Evolutionary conservation across 2,888 invertebrate genomes (phyloP).

Genomic region (Elmis aenea): DNA sequence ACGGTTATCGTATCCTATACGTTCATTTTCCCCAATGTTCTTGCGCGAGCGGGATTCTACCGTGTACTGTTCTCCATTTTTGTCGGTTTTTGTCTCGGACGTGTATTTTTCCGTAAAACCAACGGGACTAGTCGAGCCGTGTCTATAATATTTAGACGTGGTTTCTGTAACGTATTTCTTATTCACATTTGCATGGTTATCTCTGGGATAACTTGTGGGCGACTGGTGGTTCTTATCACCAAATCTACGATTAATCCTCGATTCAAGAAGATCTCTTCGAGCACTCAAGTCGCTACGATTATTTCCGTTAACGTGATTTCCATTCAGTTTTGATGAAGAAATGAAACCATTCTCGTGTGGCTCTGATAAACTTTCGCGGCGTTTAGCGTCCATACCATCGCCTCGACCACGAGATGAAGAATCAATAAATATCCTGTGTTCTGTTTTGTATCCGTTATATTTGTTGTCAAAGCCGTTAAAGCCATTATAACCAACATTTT

Average conservation of each 20-base stretch:
- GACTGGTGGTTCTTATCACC: constrained; percentile 45
- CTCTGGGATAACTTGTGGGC: constrained; percentile 47
- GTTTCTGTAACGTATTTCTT: constrained; percentile 53
- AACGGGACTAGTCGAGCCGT: constrained; percentile 52
- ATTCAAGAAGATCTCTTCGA: constrained; percentile 69
- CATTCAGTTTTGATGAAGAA: constrained; percentile 10
- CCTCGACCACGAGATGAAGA: constrained; percentile 56
- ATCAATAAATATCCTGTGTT: constrained; percentile 44
- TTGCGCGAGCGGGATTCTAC: constrained; percentile 47
- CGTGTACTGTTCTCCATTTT: constrained; percentile 46
- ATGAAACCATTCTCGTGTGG: constrained; percentile 29
- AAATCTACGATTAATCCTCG: constrained; percentile 60
- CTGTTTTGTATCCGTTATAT: constrained; percentile 49
- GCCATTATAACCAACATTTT: constrained; percentile 49
- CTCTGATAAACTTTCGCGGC: constrained; percentile 49
- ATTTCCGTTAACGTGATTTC: constrained; percentile 23
- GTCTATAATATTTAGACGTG: constrained; percentile 52
- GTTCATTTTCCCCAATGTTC: constrained; percentile 40
- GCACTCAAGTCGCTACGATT: constrained; percentile 61
- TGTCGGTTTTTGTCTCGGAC: constrained; percentile 51
- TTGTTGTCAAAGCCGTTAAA: constrained; percentile 49
- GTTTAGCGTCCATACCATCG: constrained; percentile 62
- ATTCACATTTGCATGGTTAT: constrained; percentile 34
- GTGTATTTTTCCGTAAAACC: constrained; percentile 51
- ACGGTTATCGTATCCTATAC: constrained; percentile 30